phyloP scores from a whole-genome alignment of 2,888 invertebrate species.

The Drepana falcataria region DNA sequence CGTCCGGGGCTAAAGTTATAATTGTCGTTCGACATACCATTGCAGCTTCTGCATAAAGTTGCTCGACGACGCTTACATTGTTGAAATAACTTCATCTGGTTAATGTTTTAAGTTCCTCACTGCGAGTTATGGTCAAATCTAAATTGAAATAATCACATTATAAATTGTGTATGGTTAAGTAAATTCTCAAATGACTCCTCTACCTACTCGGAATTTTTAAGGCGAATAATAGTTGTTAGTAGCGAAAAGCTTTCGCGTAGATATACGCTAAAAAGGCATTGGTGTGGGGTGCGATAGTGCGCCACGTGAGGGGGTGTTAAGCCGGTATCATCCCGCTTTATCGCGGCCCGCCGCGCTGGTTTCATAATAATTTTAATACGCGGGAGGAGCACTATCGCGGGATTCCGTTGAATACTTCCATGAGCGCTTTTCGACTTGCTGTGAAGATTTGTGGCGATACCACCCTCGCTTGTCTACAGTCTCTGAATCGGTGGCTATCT shows the following conservation, averaged over 20 bases:
- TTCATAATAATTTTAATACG: constrained; percentile 78
- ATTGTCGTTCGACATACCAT: constrained; percentile 75
- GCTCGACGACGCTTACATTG: constrained; percentile 63
- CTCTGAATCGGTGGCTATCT: constrained; percentile 25
- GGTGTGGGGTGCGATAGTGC: constrained; percentile 61
- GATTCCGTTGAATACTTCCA: constrained; percentile 59
- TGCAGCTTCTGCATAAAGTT: constrained; percentile 73
- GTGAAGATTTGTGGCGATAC: constrained; percentile 41
- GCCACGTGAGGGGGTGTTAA: constrained; percentile 29
- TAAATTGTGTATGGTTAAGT: not conserved
- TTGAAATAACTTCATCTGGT: constrained; percentile 68
- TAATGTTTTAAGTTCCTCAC: constrained; percentile 58
- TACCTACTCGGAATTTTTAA: not conserved
- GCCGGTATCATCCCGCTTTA: constrained; percentile 26
- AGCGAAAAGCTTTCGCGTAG: constrained; percentile 59
- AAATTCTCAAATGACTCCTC: too few species aligned
- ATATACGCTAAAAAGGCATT: constrained; percentile 63
- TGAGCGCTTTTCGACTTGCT: constrained; percentile 53
- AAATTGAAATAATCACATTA: constrained; percentile 15
- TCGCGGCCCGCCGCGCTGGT: constrained; percentile 39
- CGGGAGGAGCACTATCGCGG: constrained; percentile 36
- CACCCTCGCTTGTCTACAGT: constrained; percentile 61
- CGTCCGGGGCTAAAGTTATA: constrained; percentile 74
- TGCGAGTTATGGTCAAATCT: constrained; percentile 14
- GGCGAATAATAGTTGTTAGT: constrained; percentile 20